Conservation (phyloP, 2,113 vertebrate species). For the Zapus hudsonius region DNA sequence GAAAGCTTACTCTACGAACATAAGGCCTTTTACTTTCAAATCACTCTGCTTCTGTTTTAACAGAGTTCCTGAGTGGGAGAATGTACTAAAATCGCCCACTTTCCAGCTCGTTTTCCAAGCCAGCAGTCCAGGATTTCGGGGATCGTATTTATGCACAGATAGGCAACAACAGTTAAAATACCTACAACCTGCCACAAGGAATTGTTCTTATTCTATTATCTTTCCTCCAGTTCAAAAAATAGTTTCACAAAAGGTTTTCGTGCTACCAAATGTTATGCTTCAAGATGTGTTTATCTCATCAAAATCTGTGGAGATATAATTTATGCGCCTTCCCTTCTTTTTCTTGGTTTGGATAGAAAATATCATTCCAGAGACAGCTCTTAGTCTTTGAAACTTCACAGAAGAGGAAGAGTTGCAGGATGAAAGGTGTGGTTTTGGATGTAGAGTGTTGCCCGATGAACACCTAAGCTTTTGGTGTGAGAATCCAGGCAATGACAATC, state of each 20-base stretch:
- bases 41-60: constrained; percentile 59
- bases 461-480: neutral
- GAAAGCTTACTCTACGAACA: constrained; percentile 46
- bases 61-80: constrained; percentile 27
- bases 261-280: constrained; percentile 31
- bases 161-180: neutral
- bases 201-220: constrained; percentile 22
- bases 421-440: neutral
- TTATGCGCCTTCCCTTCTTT: neutral
- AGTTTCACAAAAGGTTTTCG: constrained; percentile 30
- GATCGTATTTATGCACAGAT: constrained; percentile 30
- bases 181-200: neutral
- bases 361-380: constrained; percentile 23
- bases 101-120: constrained; percentile 64
- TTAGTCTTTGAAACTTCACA: neutral
- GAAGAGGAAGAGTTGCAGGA: neutral
- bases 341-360: constrained; percentile 41
- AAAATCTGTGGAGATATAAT: constrained; percentile 33
- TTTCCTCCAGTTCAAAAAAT: constrained; percentile 4
- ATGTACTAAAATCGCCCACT: constrained; percentile 56
- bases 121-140: neutral
- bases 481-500: neutral
- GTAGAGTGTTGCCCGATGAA: neutral
- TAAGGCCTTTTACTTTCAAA: constrained; percentile 55
- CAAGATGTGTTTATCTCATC: constrained; percentile 25